A percentile compares a stretch with the other conserved stretches of the same genome.
phyloP scores from a whole-genome alignment of 2,113 vertebrate genomes.

The Hippotragus niger region DNA sequence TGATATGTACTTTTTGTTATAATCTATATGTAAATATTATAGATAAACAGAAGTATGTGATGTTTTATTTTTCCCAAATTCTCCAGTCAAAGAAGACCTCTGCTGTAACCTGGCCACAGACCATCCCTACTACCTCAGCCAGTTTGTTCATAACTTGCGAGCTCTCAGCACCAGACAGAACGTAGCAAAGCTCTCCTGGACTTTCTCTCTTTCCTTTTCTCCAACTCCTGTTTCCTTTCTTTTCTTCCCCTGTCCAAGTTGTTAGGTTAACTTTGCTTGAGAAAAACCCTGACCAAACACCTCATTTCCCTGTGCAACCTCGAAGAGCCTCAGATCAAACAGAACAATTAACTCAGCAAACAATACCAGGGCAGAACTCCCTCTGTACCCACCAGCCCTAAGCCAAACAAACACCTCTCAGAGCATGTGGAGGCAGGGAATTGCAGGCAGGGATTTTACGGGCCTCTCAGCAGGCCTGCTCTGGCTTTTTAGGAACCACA shows the following conservation, averaged over 20 bases:
- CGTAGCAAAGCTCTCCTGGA: not conserved
- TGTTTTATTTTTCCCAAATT: not conserved
- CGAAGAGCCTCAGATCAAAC: conserved; percentile 78
- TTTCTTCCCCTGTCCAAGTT: not conserved
- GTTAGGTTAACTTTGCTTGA: not conserved
- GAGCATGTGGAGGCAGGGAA: conserved; percentile 79
- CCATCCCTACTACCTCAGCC: rapidly evolving
- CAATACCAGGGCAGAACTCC: conserved; percentile 78
- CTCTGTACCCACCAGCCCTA: conserved; percentile 77
- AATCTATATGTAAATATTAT: not conserved
- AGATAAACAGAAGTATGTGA: not conserved
- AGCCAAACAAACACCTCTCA: conserved; percentile 80
- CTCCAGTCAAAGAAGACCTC: not conserved
- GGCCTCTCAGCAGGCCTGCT: conserved; percentile 68
- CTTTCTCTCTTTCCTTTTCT: not conserved
- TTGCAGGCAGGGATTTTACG: conserved; percentile 80
- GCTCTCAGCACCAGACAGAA: not conserved
- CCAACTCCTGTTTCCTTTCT: not conserved
- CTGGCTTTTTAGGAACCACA: conserved; percentile 69
- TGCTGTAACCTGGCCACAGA: not conserved
- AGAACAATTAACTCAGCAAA: conserved; percentile 87
- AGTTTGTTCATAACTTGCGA: rapidly evolving
- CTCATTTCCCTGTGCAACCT: conserved; percentile 70
- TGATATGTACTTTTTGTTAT: not conserved
- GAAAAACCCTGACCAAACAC: conserved; percentile 69